Percentiles rank a stretch among this genome's conserved stretches.
These are phyloP conservation scores for Andrena flavipes DNA, from an alignment of 2,888 invertebrate genomes.

Conservation along the genomic window DNA sequence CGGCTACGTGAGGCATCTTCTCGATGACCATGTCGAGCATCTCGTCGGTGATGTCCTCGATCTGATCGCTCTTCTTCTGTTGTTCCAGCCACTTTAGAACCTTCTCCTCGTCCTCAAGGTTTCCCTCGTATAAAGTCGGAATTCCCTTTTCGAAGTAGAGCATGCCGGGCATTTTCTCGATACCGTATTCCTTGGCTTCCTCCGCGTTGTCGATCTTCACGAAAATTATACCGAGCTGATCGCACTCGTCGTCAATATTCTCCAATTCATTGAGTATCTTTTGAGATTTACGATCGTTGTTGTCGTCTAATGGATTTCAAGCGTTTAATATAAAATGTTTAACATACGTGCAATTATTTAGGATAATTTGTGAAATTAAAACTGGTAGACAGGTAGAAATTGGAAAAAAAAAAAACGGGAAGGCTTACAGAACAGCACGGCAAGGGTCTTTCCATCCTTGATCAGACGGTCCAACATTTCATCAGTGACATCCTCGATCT, in stretches of 20 bases:
- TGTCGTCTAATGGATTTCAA: conserved; percentile 88
- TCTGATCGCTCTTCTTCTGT: conserved; percentile 94
- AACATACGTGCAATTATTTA: too few species aligned
- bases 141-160: conserved; percentile 95
- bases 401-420: too few species aligned
- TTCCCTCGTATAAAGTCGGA: conserved; percentile 92
- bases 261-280: conserved; percentile 94
- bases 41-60: conserved; percentile 97
- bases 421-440: conserved; percentile 95
- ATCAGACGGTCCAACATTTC: conserved; percentile 96
- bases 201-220: conserved; percentile 96
- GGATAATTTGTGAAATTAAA: neutral
- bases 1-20: conserved; percentile 95
- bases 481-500: conserved; percentile 97
- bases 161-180: conserved; percentile 94
- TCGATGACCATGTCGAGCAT: conserved; percentile 96
- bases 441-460: conserved; percentile 94
- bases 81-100: conserved; percentile 94
- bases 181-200: conserved; percentile 96
- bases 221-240: conserved; percentile 94
- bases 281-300: conserved; percentile 95
- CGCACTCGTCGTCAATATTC: conserved; percentile 97
- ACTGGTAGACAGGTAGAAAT: too few species aligned
- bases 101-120: conserved; percentile 95
- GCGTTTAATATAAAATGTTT: neutral